Evolutionary conservation across 2,888 invertebrate genomes (phyloP).

Genomic region (Strigamia transsilvanica): DNA sequence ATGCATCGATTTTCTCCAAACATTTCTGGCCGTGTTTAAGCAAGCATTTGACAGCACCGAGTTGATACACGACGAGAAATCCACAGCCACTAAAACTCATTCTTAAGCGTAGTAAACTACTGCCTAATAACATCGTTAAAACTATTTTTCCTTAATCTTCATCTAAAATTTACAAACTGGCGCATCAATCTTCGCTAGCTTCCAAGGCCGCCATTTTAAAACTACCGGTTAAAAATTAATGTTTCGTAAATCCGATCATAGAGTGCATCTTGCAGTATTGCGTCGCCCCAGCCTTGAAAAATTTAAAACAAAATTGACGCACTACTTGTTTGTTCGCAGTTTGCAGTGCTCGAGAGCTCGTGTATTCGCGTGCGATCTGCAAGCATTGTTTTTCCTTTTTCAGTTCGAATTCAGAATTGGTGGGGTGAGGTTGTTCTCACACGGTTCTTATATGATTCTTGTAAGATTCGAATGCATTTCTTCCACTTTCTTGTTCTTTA

Average conservation of each 20-base stretch:
- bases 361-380: too few species aligned
- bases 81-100: constrained; percentile 53
- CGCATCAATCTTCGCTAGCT: not conserved
- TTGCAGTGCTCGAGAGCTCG: too few species aligned
- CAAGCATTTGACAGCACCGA: constrained; percentile 44
- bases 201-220: not conserved
- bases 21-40: constrained; percentile 40
- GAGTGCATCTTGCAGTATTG: not conserved
- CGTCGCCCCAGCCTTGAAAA: too few species aligned
- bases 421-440: too few species aligned
- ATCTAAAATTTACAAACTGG: not conserved
- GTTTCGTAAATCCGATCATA: not conserved
- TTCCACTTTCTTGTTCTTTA: too few species aligned
- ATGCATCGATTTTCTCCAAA: constrained; percentile 1
- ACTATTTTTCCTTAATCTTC: not conserved
- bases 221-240: not conserved
- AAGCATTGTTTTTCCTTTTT: too few species aligned
- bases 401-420: too few species aligned
- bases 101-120: not conserved
- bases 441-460: too few species aligned
- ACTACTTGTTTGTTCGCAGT: too few species aligned
- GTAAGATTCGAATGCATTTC: too few species aligned
- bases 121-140: not conserved
- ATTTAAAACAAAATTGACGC: too few species aligned
- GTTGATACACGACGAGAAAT: constrained; percentile 51